Evolutionary conservation across 1,140 invertebrate species (phyloP).

Genomic region (Leptinotarsa undecemlineata): DNA sequence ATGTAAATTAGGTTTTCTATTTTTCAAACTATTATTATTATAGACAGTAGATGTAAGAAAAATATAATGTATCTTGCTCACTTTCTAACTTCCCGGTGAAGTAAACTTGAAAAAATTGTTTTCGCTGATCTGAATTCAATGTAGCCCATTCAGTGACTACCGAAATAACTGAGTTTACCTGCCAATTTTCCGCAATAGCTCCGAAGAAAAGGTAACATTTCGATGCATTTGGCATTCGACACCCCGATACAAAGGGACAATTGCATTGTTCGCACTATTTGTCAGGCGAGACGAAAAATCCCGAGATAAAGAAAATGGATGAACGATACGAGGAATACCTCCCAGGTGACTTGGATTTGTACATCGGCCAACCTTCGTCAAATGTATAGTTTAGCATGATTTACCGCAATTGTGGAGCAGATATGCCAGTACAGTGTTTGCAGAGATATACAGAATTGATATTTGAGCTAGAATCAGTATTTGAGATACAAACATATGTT

Average conservation of each 20-base stretch:
- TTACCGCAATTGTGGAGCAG: too few relatives aligned
- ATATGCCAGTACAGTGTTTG: neutral
- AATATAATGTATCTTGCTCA: too few relatives aligned
- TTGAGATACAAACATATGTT: neutral
- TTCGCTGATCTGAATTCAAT: too few relatives aligned
- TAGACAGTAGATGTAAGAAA: too few relatives aligned
- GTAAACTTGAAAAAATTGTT: too few relatives aligned
- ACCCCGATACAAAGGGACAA: neutral
- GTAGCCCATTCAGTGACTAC: neutral
- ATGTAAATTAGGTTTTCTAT: too few relatives aligned
- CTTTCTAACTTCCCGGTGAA: too few relatives aligned
- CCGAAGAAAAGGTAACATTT: constrained; percentile 2
- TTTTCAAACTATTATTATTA: too few relatives aligned
- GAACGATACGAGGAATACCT: neutral
- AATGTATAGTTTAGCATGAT: neutral
- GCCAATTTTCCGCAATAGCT: constrained; percentile 1
- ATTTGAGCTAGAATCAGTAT: neutral
- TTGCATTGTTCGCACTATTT: neutral
- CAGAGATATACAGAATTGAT: neutral
- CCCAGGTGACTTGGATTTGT: neutral
- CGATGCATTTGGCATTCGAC: constrained; percentile 2
- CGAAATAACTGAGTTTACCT: neutral
- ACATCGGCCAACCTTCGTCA: neutral
- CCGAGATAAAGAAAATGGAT: constrained; percentile 1
- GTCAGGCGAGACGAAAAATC: neutral